Conservation (phyloP, 2,797 vertebrate genomes). For the Clarias platycephalus region DNA sequence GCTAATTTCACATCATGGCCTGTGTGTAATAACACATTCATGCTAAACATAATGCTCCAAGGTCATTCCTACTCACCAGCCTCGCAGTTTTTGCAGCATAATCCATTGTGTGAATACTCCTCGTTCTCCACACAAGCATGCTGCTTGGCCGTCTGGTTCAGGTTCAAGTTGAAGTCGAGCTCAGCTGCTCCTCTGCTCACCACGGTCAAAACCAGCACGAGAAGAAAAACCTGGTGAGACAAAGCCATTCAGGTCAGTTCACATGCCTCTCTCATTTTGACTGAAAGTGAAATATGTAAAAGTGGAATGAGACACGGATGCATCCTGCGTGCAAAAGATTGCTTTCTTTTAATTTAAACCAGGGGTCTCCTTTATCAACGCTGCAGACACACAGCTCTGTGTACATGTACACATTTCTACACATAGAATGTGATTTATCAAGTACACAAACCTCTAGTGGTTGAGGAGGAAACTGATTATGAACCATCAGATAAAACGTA, state of each 20-base stretch:
- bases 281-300: background rate
- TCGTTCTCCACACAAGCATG: conserved; percentile 70
- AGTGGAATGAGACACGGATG: background rate
- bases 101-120: conserved; percentile 69
- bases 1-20: background rate
- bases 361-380: background rate
- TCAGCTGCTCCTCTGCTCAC: conserved; percentile 26
- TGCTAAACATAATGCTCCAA: too few species aligned
- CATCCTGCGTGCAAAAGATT: background rate
- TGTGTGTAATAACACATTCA: background rate
- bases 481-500: background rate
- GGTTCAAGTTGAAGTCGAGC: conserved; percentile 39
- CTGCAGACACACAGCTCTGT: background rate
- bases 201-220: conserved; percentile 19
- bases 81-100: conserved; percentile 78
- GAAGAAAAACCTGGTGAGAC: conserved; percentile 31
- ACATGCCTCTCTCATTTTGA: background rate
- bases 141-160: conserved; percentile 55
- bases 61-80: conserved; percentile 68
- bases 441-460: background rate
- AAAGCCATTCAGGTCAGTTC: background rate
- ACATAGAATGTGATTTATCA: background rate
- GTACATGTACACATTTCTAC: background rate
- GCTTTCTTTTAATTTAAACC: background rate
- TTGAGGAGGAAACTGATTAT: background rate